Evolutionary conservation across 2,888 invertebrate species (phyloP).

Genomic region (Ceraclea dissimilis): DNA sequence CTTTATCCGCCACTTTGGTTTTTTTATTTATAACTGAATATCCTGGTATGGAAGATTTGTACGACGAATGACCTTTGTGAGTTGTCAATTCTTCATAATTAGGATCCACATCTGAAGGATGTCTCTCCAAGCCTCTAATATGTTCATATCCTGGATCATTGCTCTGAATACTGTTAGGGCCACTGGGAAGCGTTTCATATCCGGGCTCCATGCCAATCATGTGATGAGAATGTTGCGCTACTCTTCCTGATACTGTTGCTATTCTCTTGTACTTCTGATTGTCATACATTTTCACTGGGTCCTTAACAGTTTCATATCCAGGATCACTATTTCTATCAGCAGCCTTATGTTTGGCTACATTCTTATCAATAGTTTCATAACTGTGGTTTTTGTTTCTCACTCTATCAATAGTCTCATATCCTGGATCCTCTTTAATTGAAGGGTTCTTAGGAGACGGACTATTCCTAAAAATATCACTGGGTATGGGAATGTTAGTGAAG

Average conservation of each 20-base stretch:
- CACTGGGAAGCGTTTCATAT: slow-evolving; percentile 40
- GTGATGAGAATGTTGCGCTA: slow-evolving; percentile 18
- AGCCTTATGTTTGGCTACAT: slow-evolving; percentile 37
- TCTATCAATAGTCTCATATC: slow-evolving; percentile 46
- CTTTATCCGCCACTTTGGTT: slow-evolving; percentile 42
- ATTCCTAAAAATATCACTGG: slow-evolving; percentile 12
- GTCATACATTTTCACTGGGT: slow-evolving; percentile 33
- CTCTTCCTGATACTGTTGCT: slow-evolving; percentile 14
- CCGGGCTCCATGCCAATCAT: slow-evolving; percentile 29
- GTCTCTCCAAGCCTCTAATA: slow-evolving; percentile 43
- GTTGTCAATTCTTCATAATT: slow-evolving; percentile 72
- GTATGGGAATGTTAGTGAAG: slow-evolving; percentile 13
- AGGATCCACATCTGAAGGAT: slow-evolving; percentile 60
- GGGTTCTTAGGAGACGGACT: slow-evolving; percentile 17
- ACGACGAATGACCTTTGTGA: slow-evolving; percentile 45
- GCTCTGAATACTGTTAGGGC: slow-evolving; percentile 52
- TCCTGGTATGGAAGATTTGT: slow-evolving; percentile 43
- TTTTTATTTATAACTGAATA: slow-evolving; percentile 50
- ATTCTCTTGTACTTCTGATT: slow-evolving; percentile 19
- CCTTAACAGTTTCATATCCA: slow-evolving; percentile 56
- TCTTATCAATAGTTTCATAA: slow-evolving; percentile 54
- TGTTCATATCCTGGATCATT: slow-evolving; percentile 71
- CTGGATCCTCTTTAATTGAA: slow-evolving; percentile 39
- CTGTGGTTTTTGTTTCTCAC: slow-evolving; percentile 47
- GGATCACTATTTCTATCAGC: slow-evolving; percentile 46